Conservation (phyloP, 37 sponge, comb jelly and placozoan genomes). For the Cliona cf. orientalis region DNA sequence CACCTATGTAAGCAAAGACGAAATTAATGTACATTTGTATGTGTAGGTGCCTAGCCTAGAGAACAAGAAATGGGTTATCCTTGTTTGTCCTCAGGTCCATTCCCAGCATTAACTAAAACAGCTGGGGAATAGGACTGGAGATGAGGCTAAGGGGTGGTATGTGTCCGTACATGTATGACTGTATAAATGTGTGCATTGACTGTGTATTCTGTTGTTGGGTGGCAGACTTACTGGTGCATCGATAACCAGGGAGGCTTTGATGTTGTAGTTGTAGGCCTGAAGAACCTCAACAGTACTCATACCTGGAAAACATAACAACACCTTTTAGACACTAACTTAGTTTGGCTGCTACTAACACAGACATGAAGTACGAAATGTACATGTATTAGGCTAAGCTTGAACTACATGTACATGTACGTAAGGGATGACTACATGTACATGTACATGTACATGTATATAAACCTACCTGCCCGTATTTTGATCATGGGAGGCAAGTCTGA, state of each 20-base stretch:
- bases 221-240: conserved; percentile 47
- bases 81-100: no score
- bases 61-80: no score
- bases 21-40: no score
- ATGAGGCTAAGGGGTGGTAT: no score
- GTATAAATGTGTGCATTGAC: not conserved
- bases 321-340: not conserved
- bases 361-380: no score
- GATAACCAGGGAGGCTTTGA: conserved; percentile 59
- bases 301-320: conserved; percentile 6
- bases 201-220: not conserved
- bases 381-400: no score
- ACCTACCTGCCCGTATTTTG: not conserved
- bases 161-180: not conserved
- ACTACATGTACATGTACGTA: not conserved
- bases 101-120: no score
- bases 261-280: conserved; percentile 59
- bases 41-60: no score
- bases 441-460: conserved; percentile 9
- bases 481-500: no score
- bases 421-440: conserved; percentile 12
- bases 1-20: no score
- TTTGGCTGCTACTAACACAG: not conserved
- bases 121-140: no score
- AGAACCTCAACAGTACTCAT: conserved; percentile 40